These are phyloP conservation scores for Paradisaea rubra DNA, from an alignment of 2,113 vertebrate genomes.

Conservation along the genomic window DNA sequence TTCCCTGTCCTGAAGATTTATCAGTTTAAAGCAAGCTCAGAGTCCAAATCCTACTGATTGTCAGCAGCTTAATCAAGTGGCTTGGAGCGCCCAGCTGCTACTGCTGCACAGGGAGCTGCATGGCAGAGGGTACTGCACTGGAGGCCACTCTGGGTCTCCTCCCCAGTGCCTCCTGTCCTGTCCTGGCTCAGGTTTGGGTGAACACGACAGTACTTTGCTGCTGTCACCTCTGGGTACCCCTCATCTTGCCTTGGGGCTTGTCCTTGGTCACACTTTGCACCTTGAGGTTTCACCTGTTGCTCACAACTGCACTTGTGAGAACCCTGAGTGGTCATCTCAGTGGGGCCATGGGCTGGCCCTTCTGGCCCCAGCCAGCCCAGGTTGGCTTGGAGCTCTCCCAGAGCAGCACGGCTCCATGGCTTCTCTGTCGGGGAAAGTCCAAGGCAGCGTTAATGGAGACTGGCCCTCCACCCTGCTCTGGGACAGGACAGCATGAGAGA, in stretches of 20 bases:
- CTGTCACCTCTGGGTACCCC: background rate
- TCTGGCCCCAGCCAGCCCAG: background rate
- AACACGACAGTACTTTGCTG: background rate
- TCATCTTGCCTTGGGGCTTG: background rate
- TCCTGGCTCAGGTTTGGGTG: background rate
- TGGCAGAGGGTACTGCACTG: background rate
- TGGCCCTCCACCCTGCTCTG: background rate
- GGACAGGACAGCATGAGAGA: background rate
- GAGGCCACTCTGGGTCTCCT: background rate
- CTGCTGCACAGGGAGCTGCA: background rate
- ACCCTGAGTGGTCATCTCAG: rapidly evolving
- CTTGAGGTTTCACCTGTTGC: background rate
- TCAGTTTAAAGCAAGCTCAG: slow-evolving; percentile 41
- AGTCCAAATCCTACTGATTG: background rate
- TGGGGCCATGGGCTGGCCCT: background rate
- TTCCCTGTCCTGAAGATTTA: slow-evolving; percentile 29
- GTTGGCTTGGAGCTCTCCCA: background rate
- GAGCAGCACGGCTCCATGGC: rapidly evolving
- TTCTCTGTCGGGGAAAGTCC: background rate
- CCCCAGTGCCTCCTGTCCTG: background rate
- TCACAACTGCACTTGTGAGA: background rate
- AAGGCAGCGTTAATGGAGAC: background rate
- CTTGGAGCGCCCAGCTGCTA: background rate
- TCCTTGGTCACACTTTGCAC: background rate
- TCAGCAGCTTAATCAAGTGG: slow-evolving; percentile 36